Evolutionary conservation across 92 coral and sea anemone species (phyloP), one percentile per base, ranked within the genome.

Genomic region (Siderastrea siderea): DNA sequence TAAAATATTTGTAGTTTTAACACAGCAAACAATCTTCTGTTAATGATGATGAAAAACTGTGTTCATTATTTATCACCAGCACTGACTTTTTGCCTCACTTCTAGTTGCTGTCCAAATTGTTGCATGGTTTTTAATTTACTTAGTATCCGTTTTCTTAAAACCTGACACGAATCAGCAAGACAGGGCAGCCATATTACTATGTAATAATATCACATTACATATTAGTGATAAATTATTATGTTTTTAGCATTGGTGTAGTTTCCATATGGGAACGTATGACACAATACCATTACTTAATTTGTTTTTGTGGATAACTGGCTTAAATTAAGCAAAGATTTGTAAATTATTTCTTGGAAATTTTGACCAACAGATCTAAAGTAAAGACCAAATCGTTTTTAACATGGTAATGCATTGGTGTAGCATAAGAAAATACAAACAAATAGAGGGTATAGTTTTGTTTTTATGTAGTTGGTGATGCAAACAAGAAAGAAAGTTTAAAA

Each of bases 201-300:
- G 73, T 71, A 71, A 82, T 70, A 82, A 47, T 50, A 73, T 63
- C 43, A 60, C 61, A 58, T 74, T 61, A 73, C 77, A 63, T 84
- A 59, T 60, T 73, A n/a, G 46, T 73, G 61, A 74, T 71, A 61
- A 26, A 26, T 26, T 26, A 63, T 74, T 72, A 84, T 84, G 80
- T 84, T 84, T 84, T 74, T 59, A 82, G 71, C 86, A 82, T 82
- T 82, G 78, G 60, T 82, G 86, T 82, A 82, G 87, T 84, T 84
- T 84, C 87, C 74, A 52, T 61, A 2, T 61, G 80, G 87, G 73
- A 83, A 74, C 72, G 47, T 71, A n/a, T 73, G 72, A 64, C 74
- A 49, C 49, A 61, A n/a, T 71, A 14, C 74, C 49, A 17, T 14
- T 49, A 45, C 7, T 61, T 82, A 46, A 12, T 68, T 19, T 73